Percentiles rank a stretch among this genome's conserved stretches.
Conservation (phyloP, 2,797 vertebrate species). For the Phoxinus dragarum region DNA sequence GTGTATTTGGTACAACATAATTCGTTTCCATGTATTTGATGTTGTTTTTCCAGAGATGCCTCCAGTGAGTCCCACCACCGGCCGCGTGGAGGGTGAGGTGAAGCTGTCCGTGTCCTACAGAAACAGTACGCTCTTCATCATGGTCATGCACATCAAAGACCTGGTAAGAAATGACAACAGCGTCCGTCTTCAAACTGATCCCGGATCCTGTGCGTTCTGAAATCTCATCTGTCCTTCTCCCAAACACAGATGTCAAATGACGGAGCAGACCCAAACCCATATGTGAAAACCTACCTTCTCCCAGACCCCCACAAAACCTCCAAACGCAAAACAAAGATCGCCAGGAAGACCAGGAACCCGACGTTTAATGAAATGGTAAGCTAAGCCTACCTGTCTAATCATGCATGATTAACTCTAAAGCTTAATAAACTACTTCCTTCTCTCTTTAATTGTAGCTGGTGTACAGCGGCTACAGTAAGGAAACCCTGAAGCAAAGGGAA, state of each 20-base stretch:
- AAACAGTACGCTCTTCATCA: conserved; percentile 96
- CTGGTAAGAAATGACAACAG: conserved; percentile 45
- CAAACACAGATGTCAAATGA: conserved; percentile 89
- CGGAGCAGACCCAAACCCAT: conserved; percentile 94
- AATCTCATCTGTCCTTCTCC: neutral
- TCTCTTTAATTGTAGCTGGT: conserved; percentile 83
- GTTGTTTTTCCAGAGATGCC: conserved; percentile 76
- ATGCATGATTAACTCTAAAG: neutral
- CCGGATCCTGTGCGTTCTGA: neutral
- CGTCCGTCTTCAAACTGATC: neutral
- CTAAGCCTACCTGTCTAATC: neutral
- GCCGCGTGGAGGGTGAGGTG: conserved; percentile 94
- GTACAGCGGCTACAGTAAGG: conserved; percentile 94
- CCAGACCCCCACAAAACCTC: conserved; percentile 95
- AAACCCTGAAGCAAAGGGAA: conserved; percentile 89
- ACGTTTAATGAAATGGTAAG: conserved; percentile 98
- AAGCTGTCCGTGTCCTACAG: conserved; percentile 96
- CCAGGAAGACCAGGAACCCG: conserved; percentile 95
- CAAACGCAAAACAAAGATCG: conserved; percentile 97
- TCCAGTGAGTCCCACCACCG: conserved; percentile 86
- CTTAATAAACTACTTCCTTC: neutral
- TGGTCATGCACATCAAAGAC: conserved; percentile 99
- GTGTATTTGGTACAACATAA: neutral
- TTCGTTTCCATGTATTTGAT: neutral
- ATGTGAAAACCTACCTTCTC: conserved; percentile 98